Evolutionary conservation across 2,888 invertebrate genomes (phyloP), one percentile per base, ranked within the genome.

Genomic region (Antheraea yamamai): DNA sequence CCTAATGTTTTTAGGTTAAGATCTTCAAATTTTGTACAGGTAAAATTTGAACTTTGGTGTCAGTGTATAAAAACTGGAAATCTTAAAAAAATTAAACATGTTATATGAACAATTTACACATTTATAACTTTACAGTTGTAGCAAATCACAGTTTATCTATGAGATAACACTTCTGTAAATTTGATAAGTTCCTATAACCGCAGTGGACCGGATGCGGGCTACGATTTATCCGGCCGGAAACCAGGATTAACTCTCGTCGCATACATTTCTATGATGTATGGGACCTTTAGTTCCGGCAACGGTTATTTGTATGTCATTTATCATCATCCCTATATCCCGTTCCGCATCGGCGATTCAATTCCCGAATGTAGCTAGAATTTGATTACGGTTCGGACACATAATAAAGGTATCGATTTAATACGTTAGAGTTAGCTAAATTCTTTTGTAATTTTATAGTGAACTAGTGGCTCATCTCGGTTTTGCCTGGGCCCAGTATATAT

Each of bases 241-340:
- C 14, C 6, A 30, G 12, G 64, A 16, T 66, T 30, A 66, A 66
- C 64, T 66, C 64, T 30, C 64, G 4, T 66, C 30, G 16, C 64
- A 30, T 30, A 66, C 64, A 66, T 66, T 66, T 16, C 14, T 66
- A 66, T 66, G 64, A 66, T 66, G 64, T 66, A 66, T 66, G 64
- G 12, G 64, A 16, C 26, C 26, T 26, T 30, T 66, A 12, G 12
- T 66, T 66, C 64, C 64, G 64, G 30, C 26, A 30, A 30, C 16
- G 64, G 30, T 30, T 66, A 30, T 66, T 66, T 66, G 61, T 23
- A 23, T 61, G n/a, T 61, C 23, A 61, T 61, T 23, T 61, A 61
- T 61, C 55, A 61, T 23, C 61, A 23, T 23, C 61, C 23, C 23
- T 55, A 55, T 20, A 55, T 6, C 61, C 20, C 23, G n/a, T 23